Evolutionary conservation across 2,113 vertebrate species (phyloP).

Genomic region (Peromyscus californicus): DNA sequence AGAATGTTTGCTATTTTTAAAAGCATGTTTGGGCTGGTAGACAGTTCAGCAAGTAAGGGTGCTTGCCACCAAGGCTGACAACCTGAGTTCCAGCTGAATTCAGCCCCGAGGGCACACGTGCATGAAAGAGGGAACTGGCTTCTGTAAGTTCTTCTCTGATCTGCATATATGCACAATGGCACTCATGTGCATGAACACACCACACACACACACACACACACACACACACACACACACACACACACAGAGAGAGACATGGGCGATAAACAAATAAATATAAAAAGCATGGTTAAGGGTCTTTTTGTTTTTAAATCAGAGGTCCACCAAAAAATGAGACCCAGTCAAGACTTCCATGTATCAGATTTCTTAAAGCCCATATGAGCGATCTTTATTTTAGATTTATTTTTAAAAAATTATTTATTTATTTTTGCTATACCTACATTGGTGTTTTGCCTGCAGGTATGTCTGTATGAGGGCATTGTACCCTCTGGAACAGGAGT

Average conservation of each 20-base stretch:
- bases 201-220: background rate
- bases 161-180: background rate
- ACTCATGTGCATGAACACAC: background rate
- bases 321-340: background rate
- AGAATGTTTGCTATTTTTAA: background rate
- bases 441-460: background rate
- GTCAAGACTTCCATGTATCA: background rate
- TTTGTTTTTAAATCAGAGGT: constrained; percentile 12
- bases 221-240: background rate
- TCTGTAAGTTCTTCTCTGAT: background rate
- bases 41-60: background rate
- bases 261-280: background rate
- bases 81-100: background rate
- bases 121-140: background rate
- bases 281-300: background rate
- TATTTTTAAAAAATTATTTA: background rate
- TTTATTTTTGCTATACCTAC: background rate
- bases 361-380: background rate
- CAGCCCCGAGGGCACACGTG: background rate
- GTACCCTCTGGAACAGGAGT: background rate
- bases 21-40: background rate
- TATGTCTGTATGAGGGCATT: background rate
- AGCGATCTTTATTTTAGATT: background rate
- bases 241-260: too few species aligned
- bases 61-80: background rate